Percentiles rank a stretch among this genome's conserved stretches.
Evolutionary conservation across 92 coral and sea anemone species (phyloP).

Genomic region (Bergia sp.): DNA sequence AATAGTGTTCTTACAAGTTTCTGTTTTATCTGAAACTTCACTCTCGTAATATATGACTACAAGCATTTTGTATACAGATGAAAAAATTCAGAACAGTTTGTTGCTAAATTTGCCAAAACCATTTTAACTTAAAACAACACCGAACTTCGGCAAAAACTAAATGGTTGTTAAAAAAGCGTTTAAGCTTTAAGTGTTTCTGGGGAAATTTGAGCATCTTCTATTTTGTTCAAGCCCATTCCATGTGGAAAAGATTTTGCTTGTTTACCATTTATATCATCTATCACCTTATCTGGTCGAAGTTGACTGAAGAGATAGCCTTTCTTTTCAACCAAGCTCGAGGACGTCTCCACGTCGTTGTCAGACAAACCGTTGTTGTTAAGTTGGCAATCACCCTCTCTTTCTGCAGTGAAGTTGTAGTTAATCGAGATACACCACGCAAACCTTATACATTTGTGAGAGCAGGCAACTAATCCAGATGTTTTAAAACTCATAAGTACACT

Average conservation of each 20-base stretch:
- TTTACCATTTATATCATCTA: background rate
- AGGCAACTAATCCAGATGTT: slow-evolving; percentile 22
- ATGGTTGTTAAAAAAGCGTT: too few relatives aligned
- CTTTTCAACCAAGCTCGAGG: slow-evolving; percentile 2
- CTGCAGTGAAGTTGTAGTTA: slow-evolving; percentile 20
- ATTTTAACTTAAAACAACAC: too few relatives aligned
- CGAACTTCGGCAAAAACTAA: too few relatives aligned
- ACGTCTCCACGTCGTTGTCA: background rate
- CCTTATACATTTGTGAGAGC: slow-evolving; percentile 13
- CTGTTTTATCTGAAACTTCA: too few relatives aligned
- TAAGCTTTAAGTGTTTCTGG: too few relatives aligned
- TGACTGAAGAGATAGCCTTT: slow-evolving; percentile 24
- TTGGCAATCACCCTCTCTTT: slow-evolving; percentile 24
- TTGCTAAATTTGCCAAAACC: too few relatives aligned
- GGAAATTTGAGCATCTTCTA: background rate
- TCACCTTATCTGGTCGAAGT: slow-evolving; percentile 20
- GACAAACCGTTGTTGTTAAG: slow-evolving; percentile 7
- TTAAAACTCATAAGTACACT: background rate
- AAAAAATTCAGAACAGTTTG: too few relatives aligned
- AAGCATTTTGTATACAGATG: too few relatives aligned
- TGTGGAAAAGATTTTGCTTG: background rate
- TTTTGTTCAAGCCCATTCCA: background rate
- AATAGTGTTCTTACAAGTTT: too few relatives aligned
- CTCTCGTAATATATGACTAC: too few relatives aligned
- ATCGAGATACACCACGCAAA: slow-evolving; percentile 29